These are phyloP conservation scores for Megalops atlanticus DNA, from an alignment of 2,113 vertebrate species.

Conservation along the genomic window DNA sequence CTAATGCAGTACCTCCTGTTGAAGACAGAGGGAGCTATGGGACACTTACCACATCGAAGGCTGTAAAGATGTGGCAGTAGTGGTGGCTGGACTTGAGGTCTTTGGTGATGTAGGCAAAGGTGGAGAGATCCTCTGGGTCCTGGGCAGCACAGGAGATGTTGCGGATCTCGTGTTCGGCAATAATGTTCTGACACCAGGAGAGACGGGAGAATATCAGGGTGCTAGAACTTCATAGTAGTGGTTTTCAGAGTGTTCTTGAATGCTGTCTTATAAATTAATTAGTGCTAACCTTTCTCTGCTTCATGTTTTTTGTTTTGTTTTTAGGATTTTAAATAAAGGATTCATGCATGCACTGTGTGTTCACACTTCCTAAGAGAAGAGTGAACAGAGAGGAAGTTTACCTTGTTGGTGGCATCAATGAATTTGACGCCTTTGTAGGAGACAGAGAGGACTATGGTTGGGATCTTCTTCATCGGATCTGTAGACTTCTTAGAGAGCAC, in stretches of 20 bases:
- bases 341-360: too few relatives aligned
- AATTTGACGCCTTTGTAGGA: conserved; percentile 99
- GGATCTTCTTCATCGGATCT: conserved; percentile 99
- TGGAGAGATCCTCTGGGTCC: conserved; percentile 97
- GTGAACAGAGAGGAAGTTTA: conserved; percentile 47
- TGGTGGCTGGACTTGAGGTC: conserved; percentile 99
- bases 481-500: conserved; percentile 87
- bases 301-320: not conserved
- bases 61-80: conserved; percentile 98
- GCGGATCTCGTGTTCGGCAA: conserved; percentile 97
- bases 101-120: conserved; percentile 98
- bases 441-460: conserved; percentile 95
- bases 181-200: conserved; percentile 81
- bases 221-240: not conserved
- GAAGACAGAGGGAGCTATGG: not conserved
- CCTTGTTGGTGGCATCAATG: conserved; percentile 99
- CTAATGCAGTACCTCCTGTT: not conserved
- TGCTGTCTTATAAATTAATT: not conserved
- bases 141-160: conserved; percentile 99
- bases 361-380: not conserved
- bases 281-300: not conserved
- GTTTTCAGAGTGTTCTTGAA: not conserved
- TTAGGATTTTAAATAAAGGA: not conserved
- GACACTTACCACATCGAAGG: conserved; percentile 94
- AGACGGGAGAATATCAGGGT: not conserved